Percentiles rank a stretch among this genome's conserved stretches.
phyloP scores from a whole-genome alignment of 2,113 vertebrate genomes.

The Pavo muticus region DNA sequence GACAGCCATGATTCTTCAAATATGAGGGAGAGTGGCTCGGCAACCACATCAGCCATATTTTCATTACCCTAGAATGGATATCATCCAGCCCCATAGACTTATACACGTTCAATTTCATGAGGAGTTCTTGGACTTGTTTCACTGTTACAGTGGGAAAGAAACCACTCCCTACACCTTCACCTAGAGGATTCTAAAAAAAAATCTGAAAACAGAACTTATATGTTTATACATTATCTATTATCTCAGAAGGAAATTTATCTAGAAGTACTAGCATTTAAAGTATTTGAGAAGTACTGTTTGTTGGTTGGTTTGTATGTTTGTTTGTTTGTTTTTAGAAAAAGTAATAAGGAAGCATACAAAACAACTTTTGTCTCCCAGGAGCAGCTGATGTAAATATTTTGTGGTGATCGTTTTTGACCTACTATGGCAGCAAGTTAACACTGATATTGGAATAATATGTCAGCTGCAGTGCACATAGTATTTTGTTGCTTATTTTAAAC shows the following conservation, averaged over 20 bases:
- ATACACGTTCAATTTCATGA: too few relatives aligned
- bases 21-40: too few relatives aligned
- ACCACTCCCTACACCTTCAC: too few relatives aligned
- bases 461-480: neutral
- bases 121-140: too few relatives aligned
- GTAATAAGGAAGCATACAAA: too few relatives aligned
- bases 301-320: neutral
- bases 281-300: neutral
- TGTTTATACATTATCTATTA: neutral
- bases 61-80: too few relatives aligned
- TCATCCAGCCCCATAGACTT: too few relatives aligned
- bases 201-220: neutral
- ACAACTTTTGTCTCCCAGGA: neutral
- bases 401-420: neutral
- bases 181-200: neutral
- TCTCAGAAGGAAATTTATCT: neutral
- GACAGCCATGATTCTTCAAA: too few relatives aligned
- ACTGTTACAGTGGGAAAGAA: too few relatives aligned
- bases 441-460: neutral
- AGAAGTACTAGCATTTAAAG: neutral
- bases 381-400: neutral
- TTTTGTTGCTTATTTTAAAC: neutral
- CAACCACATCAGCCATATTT: too few relatives aligned
- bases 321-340: too few relatives aligned
- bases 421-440: neutral